Conservation (phyloP, 1,140 invertebrate species). For the Brachionus rubens region DNA sequence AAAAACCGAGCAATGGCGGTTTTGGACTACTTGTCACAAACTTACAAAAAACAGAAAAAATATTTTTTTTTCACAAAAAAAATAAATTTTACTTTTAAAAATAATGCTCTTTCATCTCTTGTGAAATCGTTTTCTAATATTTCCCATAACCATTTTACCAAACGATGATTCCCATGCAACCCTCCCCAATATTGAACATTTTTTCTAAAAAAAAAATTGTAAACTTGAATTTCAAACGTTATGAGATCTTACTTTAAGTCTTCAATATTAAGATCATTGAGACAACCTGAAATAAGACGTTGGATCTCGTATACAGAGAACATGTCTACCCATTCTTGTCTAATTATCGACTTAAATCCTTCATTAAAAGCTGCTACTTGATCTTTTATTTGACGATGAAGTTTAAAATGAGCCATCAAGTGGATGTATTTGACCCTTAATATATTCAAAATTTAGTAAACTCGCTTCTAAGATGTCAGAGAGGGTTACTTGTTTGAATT, state of each 20-base stretch:
- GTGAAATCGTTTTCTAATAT: constrained; percentile 92
- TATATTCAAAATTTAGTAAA: constrained; percentile 52
- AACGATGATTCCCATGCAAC: constrained; percentile 94
- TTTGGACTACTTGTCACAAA: constrained; percentile 99
- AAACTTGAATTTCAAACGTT: constrained; percentile 10
- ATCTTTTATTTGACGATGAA: constrained; percentile 82
- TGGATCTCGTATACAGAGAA: constrained; percentile 92
- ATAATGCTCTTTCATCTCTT: constrained; percentile 82
- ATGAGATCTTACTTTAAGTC: constrained; percentile 69
- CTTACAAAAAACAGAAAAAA: constrained; percentile 63
- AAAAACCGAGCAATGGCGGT: constrained; percentile 92
- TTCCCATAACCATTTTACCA: constrained; percentile 98
- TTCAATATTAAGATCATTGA: constrained; percentile 71
- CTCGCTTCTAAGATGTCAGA: background rate
- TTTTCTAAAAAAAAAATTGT: constrained; percentile 59
- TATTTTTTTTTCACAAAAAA: background rate
- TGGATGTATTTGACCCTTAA: constrained; percentile 91
- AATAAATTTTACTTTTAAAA: constrained; percentile 70
- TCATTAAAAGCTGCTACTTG: constrained; percentile 92
- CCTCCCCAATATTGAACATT: constrained; percentile 98
- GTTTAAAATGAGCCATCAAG: constrained; percentile 94
- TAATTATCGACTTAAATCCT: constrained; percentile 91
- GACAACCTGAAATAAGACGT: constrained; percentile 63
- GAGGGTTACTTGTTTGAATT: constrained; percentile 80
- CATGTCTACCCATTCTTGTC: constrained; percentile 86